Evolutionary conservation across 2,888 invertebrate genomes (phyloP), one percentile per base, ranked within the genome.

Genomic region (Amphipyra berbera): DNA sequence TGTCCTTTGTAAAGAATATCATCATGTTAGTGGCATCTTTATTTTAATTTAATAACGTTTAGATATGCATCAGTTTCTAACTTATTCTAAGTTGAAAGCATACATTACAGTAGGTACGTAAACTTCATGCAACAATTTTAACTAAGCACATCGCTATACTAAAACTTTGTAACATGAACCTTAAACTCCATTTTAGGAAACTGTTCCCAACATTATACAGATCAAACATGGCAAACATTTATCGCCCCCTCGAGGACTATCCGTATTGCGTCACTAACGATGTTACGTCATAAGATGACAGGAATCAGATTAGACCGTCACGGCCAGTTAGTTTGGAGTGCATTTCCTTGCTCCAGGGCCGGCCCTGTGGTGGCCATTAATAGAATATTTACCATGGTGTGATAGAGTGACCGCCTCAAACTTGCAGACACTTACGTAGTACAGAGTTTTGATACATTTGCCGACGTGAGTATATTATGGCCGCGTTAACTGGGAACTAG

Each of bases 271-370:
- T 73, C 68, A 60, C 76, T 83, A 85, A 86, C 82, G 76, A 79
- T 50, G 69, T 82, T 82, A 78, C 54, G 66, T 57, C 66, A 61
- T 81, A 79, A 84, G 85, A 84, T 81, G 81, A 81, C 82, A 81
- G 73, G 81, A 73, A 73, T 75, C 77, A 82, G 87, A 83, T 81
- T 73, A 82, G 70, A 62, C 72, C 68, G 79, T 67, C 73, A 76
- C 62, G 67, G 35, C 62, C 68, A 61, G 75, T 82, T 82, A 82
- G 73, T 71, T 75, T 77, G 73, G 71, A 88, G 89, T 88, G 88
- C 88, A 86, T 85, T 87, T 82, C 82, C 84, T 80, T 85, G 86
- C 87, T 84, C 60, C 64, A 68, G 73, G 72, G 53, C 46, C 64
- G 61, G 69, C 40, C 69, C 50, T 9, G n/a, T 37, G 14, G 52